Evolutionary conservation across 1,140 invertebrate species (phyloP), one percentile per base, ranked within the genome.

Genomic region (Euschistus heros): DNA sequence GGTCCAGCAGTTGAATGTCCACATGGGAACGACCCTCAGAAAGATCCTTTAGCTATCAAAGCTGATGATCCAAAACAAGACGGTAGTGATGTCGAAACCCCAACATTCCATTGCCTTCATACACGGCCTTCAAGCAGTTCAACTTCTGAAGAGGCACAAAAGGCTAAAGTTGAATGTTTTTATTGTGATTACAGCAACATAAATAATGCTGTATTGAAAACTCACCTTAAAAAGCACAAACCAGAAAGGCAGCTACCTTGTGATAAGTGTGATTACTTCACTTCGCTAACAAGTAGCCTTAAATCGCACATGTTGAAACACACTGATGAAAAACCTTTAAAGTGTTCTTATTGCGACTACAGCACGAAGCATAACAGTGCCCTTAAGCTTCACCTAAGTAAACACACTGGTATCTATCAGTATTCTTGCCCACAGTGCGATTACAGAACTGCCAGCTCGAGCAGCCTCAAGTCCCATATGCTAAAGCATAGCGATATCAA

Each of bases 261-360:
- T 24, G 59, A 44, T n/a, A 33, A 61, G 30, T 61, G 59, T 44
- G 59, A 61, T 24, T 61, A 61, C 22, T 44, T 37, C n/a, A 61
- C 59, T 61, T 26, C 59, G 14, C 18, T 37, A 14, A n/a, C 59
- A 3, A 44, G 59, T n/a, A 44, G 42, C 17, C n/a, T 61, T 13
- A 61, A 61, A 30, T 37, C 30, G 27, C 59, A 61, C 17, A 61
- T 61, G 59, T 10, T 42, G 17, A 61, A 44, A n/a, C 59, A 61
- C 17, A 61, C 59, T 24, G 59, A 44, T 24, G 59, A 61, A 14
- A 33, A 37, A 17, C 59, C 59, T 6, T 17, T 42, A 0, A 61
- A 42, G 33, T 61, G 59, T 24, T 20, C 15, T 10, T 37, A 42
- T 37, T 61, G 59, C 30, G 59, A 44, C 33, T 61, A 61, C 17